Evolutionary conservation across 2,888 invertebrate species (phyloP), one percentile per base, ranked within the genome.

Genomic region (Latrodectus hesperus): DNA sequence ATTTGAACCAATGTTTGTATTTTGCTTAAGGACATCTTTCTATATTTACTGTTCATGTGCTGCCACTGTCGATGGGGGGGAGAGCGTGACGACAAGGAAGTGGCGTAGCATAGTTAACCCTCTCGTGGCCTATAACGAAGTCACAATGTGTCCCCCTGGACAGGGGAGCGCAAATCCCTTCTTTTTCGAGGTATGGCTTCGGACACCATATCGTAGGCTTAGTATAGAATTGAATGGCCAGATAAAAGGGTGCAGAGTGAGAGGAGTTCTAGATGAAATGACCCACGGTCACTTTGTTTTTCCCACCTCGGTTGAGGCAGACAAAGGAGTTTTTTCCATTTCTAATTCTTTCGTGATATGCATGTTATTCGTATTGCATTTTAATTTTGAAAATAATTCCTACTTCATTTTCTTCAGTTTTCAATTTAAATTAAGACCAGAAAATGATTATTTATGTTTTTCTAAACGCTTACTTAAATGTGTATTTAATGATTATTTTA

Each of bases 131-230:
- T 81, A 76, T 86, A 86, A 86, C 75, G 49, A 74, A 73, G 71
- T 71, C 65, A n/a, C 67, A 73, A 77, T 70, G 70, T 52, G 70
- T 68, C 80, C 86, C 86, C 52, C 55, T 51, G 73, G 67, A 70
- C 9, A 49, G 55, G 14, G 51, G 16, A 17, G 26, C 38, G 71
- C 75, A 80, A 81, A 86, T 86, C 86, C 84, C 80, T 71, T 55
- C 52, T 53, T 79, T 73, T 79, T 72, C 81, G 38, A 67, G 72
- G 64, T 81, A 81, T 81, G 65, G 81, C 71, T 74, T 75, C 76
- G 81, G 76, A 86, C 81, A 80, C 81, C 80, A 64, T 86, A 76
- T 81, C 79, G 76, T 11, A 67, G 81, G 86, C 81, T 86, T 86
- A 86, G 55, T 52, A n/a, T 60, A 72, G 77, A 81, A 86, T 81